Evolutionary conservation across 2,113 vertebrate species (phyloP).

Genomic region (Chionodraco myersi): DNA sequence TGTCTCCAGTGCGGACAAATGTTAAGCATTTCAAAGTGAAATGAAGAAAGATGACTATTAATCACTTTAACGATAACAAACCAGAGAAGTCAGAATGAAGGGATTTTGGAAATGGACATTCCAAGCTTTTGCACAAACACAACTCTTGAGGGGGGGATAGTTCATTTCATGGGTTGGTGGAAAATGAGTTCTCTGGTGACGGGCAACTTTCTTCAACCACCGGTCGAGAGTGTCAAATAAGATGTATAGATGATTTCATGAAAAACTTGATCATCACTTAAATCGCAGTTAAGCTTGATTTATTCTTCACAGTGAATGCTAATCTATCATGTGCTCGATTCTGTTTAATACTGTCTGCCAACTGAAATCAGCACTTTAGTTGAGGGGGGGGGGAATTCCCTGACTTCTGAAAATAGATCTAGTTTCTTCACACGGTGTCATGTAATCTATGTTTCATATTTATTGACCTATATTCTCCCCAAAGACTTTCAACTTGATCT

Average conservation of each 20-base stretch:
- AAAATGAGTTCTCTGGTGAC: not conserved
- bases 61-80: not conserved
- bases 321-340: not conserved
- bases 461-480: conserved; percentile 36
- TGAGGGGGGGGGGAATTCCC: not conserved
- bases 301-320: not conserved
- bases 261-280: not conserved
- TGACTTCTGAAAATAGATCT: conserved; percentile 41
- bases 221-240: not conserved
- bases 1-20: not conserved
- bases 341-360: not conserved
- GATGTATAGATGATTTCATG: not conserved
- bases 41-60: conserved; percentile 5
- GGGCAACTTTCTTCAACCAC: not conserved
- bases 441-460: conserved; percentile 46
- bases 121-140: not conserved
- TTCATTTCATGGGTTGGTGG: not conserved
- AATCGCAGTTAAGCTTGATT: not conserved
- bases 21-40: not conserved
- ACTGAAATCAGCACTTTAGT: not conserved
- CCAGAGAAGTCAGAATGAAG: not conserved
- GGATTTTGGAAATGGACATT: not conserved
- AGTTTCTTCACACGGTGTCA: conserved; percentile 42
- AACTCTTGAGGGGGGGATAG: not conserved
- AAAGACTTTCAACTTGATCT: conserved; percentile 71